Evolutionary conservation across 2,888 invertebrate species (phyloP), one percentile per base, ranked within the genome.

Genomic region (Octodonta nipae): DNA sequence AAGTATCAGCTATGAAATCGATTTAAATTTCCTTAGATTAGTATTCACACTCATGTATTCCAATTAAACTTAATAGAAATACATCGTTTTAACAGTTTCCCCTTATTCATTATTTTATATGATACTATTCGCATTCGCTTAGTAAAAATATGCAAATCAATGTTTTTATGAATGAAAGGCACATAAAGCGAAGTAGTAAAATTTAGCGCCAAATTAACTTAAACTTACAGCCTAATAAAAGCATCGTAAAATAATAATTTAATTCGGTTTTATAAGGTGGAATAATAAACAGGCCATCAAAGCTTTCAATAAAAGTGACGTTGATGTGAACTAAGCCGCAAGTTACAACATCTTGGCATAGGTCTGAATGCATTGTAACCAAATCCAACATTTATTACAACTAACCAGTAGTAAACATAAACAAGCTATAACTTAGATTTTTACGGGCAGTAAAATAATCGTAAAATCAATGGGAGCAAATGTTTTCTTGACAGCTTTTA

Each of bases 401-500:
- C 56, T 54, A 57, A 60, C 59, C 60, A 58, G 59, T 56, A 59
- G 58, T 60, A 58, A 60, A 60, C 56, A 60, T 63, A 63, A 62
- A 63, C 63, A 61, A 56, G 61, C 58, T 51, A 58, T 63, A 61
- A 63, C 56, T 60, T 56, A 50, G 58, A 61, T 61, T 62, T 63
- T 63, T 62, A 62, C 56, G 56, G 54, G 37, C 44, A 51, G 51
- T 61, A 55, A 58, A 60, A 58, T 51, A 53, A 54, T 60, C 61
- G 58, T 61, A 61, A 63, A 61, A 61, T 61, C 60, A 58, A 58
- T 58, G 56, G 52, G 51, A 54, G 54, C 54, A 55, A 55, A 54
- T 51, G 50, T 47, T 42, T 41, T 48, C 43, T 44, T 41, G 43
- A 47, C 46, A 38, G 40, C 46, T 41, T 39, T 41, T 43, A 39